Evolutionary conservation across 2,113 vertebrate genomes (phyloP).

Genomic region (Epinephelus moara): DNA sequence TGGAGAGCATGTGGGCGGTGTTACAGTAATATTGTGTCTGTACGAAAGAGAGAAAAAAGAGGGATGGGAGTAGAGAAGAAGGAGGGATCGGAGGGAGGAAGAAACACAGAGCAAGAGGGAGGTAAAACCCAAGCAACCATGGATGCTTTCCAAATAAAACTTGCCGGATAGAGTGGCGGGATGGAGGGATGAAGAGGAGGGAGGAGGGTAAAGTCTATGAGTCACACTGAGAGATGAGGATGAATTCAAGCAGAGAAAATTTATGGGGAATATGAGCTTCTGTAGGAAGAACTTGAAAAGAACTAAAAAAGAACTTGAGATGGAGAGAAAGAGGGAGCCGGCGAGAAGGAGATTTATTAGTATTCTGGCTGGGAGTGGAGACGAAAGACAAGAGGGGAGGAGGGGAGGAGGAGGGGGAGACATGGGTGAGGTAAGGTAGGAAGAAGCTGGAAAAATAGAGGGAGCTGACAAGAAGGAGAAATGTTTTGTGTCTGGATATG

Average conservation of each 20-base stretch:
- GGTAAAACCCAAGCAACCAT: constrained; percentile 22
- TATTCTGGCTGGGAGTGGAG: constrained; percentile 52
- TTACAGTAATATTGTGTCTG: neutral
- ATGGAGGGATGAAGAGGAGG: constrained; percentile 42
- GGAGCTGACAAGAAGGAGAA: constrained; percentile 42
- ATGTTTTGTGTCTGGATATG: constrained; percentile 34
- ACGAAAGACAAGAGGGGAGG: neutral
- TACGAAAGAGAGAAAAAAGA: neutral
- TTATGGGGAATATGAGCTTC: constrained; percentile 64
- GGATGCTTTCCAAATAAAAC: constrained; percentile 50
- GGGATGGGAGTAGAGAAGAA: neutral
- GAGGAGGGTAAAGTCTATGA: constrained; percentile 56
- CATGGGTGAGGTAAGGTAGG: constrained; percentile 9
- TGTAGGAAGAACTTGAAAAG: too few species aligned
- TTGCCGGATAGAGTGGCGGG: constrained; percentile 23
- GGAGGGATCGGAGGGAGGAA: neutral
- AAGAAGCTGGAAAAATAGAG: constrained; percentile 21
- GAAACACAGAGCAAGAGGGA: neutral
- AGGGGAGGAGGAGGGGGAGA: neutral
- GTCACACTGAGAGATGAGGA: constrained; percentile 68
- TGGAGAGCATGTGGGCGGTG: neutral
- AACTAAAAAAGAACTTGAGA: constrained; percentile 34
- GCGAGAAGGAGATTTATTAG: constrained; percentile 35
- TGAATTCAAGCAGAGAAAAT: constrained; percentile 66
- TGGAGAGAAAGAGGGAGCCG: constrained; percentile 12